Conservation (phyloP, 2,113 vertebrate genomes). For the Catharus minimus region DNA sequence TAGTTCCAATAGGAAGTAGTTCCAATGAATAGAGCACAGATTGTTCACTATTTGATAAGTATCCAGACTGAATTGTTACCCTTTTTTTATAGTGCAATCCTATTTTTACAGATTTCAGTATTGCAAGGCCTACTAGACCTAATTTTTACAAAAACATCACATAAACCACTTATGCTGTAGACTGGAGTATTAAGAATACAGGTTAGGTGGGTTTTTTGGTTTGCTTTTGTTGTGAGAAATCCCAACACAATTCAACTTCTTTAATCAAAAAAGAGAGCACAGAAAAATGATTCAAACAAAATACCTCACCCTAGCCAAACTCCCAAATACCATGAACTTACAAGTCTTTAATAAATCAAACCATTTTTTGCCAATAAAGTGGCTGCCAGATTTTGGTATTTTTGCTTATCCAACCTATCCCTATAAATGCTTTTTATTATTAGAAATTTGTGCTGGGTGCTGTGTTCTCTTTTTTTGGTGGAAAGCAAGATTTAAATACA, state of each 20-base stretch:
- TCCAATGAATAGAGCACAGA: not conserved
- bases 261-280: not conserved
- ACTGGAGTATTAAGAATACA: not conserved
- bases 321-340: not conserved
- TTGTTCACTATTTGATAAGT: not conserved
- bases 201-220: not conserved
- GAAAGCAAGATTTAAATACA: not conserved
- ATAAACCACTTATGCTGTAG: not conserved
- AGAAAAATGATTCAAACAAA: not conserved
- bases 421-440: not conserved
- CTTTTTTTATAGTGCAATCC: not conserved
- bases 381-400: not conserved
- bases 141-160: not conserved
- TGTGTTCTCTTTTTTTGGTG: accelerated
- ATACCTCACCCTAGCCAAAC: not conserved
- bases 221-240: not conserved
- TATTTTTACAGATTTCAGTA: not conserved
- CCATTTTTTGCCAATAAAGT: not conserved
- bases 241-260: not conserved
- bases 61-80: not conserved
- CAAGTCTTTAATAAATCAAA: not conserved
- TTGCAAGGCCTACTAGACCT: not conserved
- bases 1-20: not conserved
- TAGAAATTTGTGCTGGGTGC: not conserved
- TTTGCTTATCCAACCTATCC: not conserved